Conservation (phyloP, 2,113 vertebrate genomes). For the Cololabis saira region DNA sequence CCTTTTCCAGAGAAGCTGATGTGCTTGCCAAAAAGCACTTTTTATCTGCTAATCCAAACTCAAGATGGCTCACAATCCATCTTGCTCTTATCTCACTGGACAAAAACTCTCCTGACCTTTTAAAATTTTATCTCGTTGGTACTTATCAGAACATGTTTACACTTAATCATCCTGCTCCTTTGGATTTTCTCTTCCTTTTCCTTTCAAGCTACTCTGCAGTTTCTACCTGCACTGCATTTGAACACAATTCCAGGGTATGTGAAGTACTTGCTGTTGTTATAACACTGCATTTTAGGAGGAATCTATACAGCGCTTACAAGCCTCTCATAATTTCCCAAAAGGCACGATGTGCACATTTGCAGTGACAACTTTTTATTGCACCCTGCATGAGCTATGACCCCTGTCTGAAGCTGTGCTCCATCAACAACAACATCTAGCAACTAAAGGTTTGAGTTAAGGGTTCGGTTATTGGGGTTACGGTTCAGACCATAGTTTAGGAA, state of each 20-base stretch:
- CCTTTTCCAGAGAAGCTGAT: not conserved
- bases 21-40: not conserved
- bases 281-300: not conserved
- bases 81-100: not conserved
- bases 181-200: not conserved
- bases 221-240: not conserved
- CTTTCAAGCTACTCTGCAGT: not conserved
- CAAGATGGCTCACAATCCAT: not conserved
- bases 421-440: slow-evolving; percentile 19
- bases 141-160: slow-evolving; percentile 15
- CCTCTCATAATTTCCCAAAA: slow-evolving; percentile 13
- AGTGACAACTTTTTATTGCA: not conserved
- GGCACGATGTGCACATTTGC: not conserved
- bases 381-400: not conserved
- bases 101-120: not conserved
- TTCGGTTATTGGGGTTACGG: slow-evolving; percentile 36
- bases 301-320: not conserved
- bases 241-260: not conserved
- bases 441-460: slow-evolving; percentile 26
- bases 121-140: slow-evolving; percentile 1
- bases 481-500: slow-evolving; percentile 36
- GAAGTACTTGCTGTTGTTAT: not conserved
- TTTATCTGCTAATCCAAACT: slow-evolving; percentile 6
- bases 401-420: slow-evolving; percentile 3
- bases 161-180: slow-evolving; percentile 3